A percentile compares a stretch with the other conserved stretches of the same genome.
phyloP scores from a whole-genome alignment of 2,113 vertebrate genomes.

The Phyllopteryx taeniolatus region DNA sequence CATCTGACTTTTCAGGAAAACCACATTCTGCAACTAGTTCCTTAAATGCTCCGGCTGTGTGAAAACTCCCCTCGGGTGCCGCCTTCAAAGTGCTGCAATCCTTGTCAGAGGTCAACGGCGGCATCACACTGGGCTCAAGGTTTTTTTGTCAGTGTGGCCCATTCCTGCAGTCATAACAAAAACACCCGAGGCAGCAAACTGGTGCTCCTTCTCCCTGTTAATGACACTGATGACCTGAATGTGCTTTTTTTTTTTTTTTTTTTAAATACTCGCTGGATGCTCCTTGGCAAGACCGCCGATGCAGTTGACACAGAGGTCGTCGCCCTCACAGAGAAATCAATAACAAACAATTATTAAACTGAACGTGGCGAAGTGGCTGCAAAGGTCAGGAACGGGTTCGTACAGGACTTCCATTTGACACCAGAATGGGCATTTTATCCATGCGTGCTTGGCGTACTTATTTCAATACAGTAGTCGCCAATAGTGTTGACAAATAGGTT shows the following conservation, averaged over 20 bases:
- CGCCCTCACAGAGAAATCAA: constrained; percentile 57
- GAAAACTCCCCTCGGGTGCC: neutral
- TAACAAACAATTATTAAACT: constrained; percentile 61
- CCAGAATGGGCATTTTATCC: too few relatives aligned
- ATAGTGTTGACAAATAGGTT: too few relatives aligned
- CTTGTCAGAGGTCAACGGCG: neutral
- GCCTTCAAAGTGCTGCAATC: constrained; percentile 1
- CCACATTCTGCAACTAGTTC: constrained; percentile 10
- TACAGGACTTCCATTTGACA: neutral
- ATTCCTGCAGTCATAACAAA: neutral
- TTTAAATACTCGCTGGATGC: neutral
- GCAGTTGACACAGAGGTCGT: constrained; percentile 27
- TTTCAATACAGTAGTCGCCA: neutral
- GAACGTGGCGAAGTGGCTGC: constrained; percentile 28
- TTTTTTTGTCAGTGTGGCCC: neutral
- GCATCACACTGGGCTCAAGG: neutral
- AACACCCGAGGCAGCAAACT: neutral
- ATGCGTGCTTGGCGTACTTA: neutral
- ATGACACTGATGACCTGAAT: neutral
- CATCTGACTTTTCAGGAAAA: constrained; percentile 9
- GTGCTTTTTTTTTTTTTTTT: neutral
- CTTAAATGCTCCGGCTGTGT: neutral
- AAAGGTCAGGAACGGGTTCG: constrained; percentile 42
- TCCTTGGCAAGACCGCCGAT: neutral
- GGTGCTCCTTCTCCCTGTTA: neutral